A percentile compares a stretch with the other conserved stretches of the same genome.
phyloP scores from a whole-genome alignment of 2,888 invertebrate genomes.

The Loripinus fragilis region DNA sequence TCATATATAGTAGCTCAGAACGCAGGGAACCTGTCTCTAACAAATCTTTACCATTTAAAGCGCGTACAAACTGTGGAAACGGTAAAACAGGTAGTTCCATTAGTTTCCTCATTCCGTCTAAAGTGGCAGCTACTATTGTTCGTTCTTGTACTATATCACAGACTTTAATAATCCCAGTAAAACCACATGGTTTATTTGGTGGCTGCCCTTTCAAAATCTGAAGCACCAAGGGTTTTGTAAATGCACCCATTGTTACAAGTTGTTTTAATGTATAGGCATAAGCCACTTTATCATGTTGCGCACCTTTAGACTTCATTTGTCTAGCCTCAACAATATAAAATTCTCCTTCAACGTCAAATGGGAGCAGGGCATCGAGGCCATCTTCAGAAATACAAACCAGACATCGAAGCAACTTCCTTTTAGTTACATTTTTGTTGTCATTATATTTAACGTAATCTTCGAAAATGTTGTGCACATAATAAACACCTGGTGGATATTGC shows the following conservation, averaged over 20 bases:
- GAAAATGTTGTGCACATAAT: constrained; percentile 60
- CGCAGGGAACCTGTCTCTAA: constrained; percentile 53
- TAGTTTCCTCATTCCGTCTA: constrained; percentile 62
- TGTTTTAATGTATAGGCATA: constrained; percentile 62
- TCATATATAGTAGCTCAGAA: constrained; percentile 49
- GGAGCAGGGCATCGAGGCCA: constrained; percentile 65
- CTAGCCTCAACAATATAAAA: constrained; percentile 69
- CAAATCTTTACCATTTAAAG: constrained; percentile 63
- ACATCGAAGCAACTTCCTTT: constrained; percentile 67
- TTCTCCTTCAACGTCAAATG: constrained; percentile 65
- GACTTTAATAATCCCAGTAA: constrained; percentile 68
- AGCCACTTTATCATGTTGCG: constrained; percentile 56
- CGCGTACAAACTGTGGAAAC: constrained; percentile 64
- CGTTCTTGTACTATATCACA: constrained; percentile 70
- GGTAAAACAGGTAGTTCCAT: constrained; percentile 71
- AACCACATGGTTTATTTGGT: constrained; percentile 69
- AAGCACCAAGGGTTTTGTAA: constrained; percentile 59
- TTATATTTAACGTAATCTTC: constrained; percentile 71
- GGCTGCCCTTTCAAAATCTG: constrained; percentile 67
- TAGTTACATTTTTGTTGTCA: constrained; percentile 58
- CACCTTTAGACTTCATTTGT: constrained; percentile 54
- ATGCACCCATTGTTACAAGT: constrained; percentile 60
- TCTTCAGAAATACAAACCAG: constrained; percentile 63
- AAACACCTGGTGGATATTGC: constrained; percentile 63
- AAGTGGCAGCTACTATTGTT: constrained; percentile 67